Evolutionary conservation across 2,113 vertebrate genomes (phyloP), one percentile per base, ranked within the genome.

Genomic region (Lepus timidus): DNA sequence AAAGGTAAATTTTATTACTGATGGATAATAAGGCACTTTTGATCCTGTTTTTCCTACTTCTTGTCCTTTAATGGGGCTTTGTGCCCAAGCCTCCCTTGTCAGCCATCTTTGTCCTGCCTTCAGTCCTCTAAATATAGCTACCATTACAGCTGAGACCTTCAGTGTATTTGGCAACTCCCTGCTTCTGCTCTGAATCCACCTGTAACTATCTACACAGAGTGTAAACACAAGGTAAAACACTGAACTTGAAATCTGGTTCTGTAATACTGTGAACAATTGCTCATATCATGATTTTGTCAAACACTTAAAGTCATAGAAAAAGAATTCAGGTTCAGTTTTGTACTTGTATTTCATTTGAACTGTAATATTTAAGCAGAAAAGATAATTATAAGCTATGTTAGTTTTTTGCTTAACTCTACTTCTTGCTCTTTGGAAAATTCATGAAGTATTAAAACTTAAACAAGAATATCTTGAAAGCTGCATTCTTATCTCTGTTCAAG

Each of bases 241-340:
- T 44, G 44, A 44, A 95, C 9, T 33, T 67, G 19, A 89, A 39
- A 82, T 95, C 67, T 79, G 75, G 76, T 22, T 80, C 39, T 91
- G 9, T 33, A 90, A 58, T 84, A 87, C 31, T 90, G 88, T 85
- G 92, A 90, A 51, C 31, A 82, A 93, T 11, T 52, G 36, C 29
- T 94, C 55, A 85, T 83, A 79, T 78, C 70, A 86, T 84, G 55
- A 75, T 68, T 65, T 74, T 67, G 85, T 76, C 70, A 86, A 95
- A 73, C 71, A 95, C 82, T 74, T 95, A 85, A 49, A 64, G 86
- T 65, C 49, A 88, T 2, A 91, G 49, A 96, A 73, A 7, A 91
- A 65, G 20, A 88, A 79, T 36, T 51, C 49, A 89, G 73, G 10
- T 90, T 92, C 65, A 44, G 4, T 76, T 73, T 75, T 82, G 33